phyloP scores from a whole-genome alignment of 53 echinoderm and acorn worm species.

The Paracentrotus lividus region DNA sequence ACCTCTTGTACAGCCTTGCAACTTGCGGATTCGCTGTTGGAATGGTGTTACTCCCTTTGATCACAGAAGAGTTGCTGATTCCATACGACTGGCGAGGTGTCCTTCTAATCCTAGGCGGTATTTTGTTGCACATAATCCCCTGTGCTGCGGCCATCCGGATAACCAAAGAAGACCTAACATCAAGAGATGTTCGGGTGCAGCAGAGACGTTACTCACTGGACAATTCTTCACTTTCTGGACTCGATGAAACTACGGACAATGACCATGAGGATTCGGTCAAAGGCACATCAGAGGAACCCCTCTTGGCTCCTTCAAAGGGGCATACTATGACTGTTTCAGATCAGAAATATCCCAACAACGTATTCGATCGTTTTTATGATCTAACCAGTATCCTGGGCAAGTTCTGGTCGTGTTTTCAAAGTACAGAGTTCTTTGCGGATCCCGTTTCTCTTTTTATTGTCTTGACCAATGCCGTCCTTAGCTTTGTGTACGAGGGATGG shows the following conservation, averaged over 20 bases:
- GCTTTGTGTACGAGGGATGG: background rate
- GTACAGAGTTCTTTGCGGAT: background rate
- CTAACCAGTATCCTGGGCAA: background rate
- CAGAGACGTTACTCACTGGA: background rate
- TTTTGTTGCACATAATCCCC: background rate
- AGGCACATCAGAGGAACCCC: no score
- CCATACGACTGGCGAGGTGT: conserved; percentile 15
- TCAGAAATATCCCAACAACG: background rate
- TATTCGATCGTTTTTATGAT: background rate
- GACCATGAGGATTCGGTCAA: background rate
- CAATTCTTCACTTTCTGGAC: background rate
- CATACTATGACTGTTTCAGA: background rate
- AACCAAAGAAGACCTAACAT: background rate
- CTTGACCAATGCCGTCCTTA: no score
- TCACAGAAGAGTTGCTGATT: background rate
- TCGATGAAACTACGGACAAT: background rate
- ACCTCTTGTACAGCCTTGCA: background rate
- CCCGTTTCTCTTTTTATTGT: background rate
- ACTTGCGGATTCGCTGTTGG: conserved; percentile 1
- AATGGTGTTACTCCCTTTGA: background rate
- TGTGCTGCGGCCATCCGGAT: background rate
- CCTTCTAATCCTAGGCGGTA: background rate
- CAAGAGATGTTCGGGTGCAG: background rate
- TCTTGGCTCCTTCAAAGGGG: background rate
- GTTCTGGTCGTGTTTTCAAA: background rate